Base-by-base conservation (phyloP, 2,113 vertebrate genomes). In the Sinocyclocheilus grahami region DNA sequence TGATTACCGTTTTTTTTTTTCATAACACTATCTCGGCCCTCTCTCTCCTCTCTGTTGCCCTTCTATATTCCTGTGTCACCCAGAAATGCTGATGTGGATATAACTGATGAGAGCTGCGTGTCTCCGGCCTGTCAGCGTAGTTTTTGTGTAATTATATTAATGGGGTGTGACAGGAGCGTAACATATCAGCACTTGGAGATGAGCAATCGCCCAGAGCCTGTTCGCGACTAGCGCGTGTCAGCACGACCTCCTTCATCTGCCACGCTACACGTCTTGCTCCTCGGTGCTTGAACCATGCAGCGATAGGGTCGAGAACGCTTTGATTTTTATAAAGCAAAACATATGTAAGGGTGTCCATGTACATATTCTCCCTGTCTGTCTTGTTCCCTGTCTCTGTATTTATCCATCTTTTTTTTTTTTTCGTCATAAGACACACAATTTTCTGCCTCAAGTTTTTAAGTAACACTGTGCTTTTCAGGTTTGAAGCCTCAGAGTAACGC, bases 91-190 rank as follows among this genome's bases (percentile, higher is more conserved):
- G 83, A 91, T 91, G 84, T 87, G 86, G 53, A 63, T 76, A 89
- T 90, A 83, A 89, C 89, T 87, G 87, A 78, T 89, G 84, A 87
- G 83, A 78, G 16, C 79, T 88, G 86, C 48, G 4, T 86, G 79
- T 82, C 75, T 87, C 86, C 71, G 14, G 39, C 67, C 86, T 91
- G 88, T 90, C 82, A 67, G 55, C 83, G 87, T 78, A 82, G 86
- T 78, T 86, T 72, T 69, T 82, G 53, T 89, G 55, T 89, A 79
- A 83, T 91, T 89, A 87, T 86, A 51, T 78, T 86, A 90, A 90
- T 88, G 86, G 81, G 72, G 85, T 89, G 86, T 89, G 89, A 90
- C 90, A 90, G 69, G 74, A 87, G 88, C 90, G 82, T 89, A 84
- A 90, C 85, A 82, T 85, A 88, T 92, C 80, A 91, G 72, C 83